A percentile compares a stretch with the other conserved stretches of the same genome.
These are phyloP conservation scores for Noctua janthe DNA, from an alignment of 2,888 invertebrate species.

Conservation along the genomic window DNA sequence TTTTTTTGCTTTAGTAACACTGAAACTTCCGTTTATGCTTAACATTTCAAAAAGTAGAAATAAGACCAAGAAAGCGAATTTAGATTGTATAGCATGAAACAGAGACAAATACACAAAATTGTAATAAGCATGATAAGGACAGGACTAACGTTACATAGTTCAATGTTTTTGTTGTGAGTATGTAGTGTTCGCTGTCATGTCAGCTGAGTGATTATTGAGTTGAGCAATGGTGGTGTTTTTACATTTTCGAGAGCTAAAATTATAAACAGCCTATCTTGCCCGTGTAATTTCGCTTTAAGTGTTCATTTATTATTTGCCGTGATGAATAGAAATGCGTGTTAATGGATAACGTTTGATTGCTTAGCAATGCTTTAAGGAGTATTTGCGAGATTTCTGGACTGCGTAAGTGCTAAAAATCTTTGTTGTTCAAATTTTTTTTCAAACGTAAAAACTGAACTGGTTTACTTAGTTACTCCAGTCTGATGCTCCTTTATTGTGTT, in stretches of 20 bases:
- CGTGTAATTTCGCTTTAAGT: constrained; percentile 51
- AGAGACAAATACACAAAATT: constrained; percentile 18
- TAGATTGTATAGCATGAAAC: constrained; percentile 44
- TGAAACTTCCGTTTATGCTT: constrained; percentile 31
- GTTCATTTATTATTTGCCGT: constrained; percentile 50
- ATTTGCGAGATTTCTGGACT: constrained; percentile 75
- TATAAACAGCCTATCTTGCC: constrained; percentile 56
- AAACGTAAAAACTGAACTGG: constrained; percentile 81
- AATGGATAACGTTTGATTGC: constrained; percentile 53
- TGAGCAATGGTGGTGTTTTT: constrained; percentile 86
- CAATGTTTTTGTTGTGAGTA: constrained; percentile 66
- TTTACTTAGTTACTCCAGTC: constrained; percentile 68
- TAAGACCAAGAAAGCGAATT: not conserved
- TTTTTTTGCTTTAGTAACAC: constrained; percentile 32
- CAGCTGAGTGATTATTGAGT: constrained; percentile 73
- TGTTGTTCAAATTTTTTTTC: constrained; percentile 81
- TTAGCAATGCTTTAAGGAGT: constrained; percentile 67
- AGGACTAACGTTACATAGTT: constrained; percentile 34
- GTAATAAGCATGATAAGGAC: constrained; percentile 34
- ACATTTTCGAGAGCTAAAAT: constrained; percentile 70
- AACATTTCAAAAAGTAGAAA: constrained; percentile 33
- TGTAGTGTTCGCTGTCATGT: constrained; percentile 65
- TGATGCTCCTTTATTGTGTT: constrained; percentile 22
- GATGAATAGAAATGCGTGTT: constrained; percentile 43
- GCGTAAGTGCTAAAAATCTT: constrained; percentile 85